Percentiles rank a stretch among this genome's conserved stretches.
phyloP scores from a whole-genome alignment of 2,888 invertebrate genomes.

The Gastrophysa polygoni region DNA sequence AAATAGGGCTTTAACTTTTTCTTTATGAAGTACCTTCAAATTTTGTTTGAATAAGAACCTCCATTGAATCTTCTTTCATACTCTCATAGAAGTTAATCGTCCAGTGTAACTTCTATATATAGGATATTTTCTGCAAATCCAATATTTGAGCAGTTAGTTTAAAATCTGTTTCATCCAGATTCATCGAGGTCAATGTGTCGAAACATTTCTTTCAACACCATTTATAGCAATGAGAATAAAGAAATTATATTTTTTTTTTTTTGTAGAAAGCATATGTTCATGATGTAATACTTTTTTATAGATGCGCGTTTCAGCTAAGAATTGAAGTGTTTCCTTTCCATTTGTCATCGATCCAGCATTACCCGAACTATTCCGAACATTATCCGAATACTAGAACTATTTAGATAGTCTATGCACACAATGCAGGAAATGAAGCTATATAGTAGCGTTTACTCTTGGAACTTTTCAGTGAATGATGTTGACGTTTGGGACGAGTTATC shows the following conservation, averaged over 20 bases:
- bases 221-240: not conserved
- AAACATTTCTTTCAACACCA: not conserved
- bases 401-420: too few relatives aligned
- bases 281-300: conserved; percentile 27
- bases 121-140: not conserved
- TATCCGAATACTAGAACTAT: too few relatives aligned
- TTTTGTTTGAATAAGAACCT: not conserved
- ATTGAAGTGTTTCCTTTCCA: too few relatives aligned
- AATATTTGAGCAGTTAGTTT: not conserved
- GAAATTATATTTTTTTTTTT: conserved; percentile 22
- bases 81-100: not conserved
- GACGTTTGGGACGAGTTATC: too few relatives aligned
- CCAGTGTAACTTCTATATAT: not conserved
- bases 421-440: too few relatives aligned
- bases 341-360: too few relatives aligned
- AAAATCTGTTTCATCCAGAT: not conserved
- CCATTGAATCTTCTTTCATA: not conserved
- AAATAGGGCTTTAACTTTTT: too few relatives aligned
- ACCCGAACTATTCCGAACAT: too few relatives aligned
- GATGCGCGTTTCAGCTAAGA: too few relatives aligned
- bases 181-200: not conserved
- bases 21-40: too few relatives aligned
- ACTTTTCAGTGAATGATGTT: too few relatives aligned
- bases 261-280: conserved; percentile 17
- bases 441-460: too few relatives aligned